Base-by-base conservation (phyloP, 2,888 invertebrate species). In the Netelia virgata region DNA sequence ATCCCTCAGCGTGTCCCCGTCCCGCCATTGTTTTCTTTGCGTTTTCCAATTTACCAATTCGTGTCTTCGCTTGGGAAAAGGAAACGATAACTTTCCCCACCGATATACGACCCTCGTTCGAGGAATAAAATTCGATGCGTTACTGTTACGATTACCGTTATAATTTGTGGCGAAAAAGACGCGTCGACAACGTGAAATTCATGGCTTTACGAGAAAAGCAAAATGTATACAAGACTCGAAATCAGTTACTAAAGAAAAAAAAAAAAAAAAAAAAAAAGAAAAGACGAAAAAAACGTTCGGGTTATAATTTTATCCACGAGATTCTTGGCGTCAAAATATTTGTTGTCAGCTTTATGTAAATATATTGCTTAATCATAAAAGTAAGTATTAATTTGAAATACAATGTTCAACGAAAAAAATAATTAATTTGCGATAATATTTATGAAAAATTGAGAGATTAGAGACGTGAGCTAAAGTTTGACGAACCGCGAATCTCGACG, bases 31-130 rank as follows among this genome's bases (percentile, higher is more conserved):
- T 77, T 78, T 68, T 77, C 50, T 69, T 74, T 28, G 28, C 43
- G 20, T 50, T 73, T 57, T 20, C n/a, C 20, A 55, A 66, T 84
- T 84, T 41, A 61, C 47, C 78, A 36, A 74, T 74, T 55, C n/a
- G 11, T 36, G 50, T 9, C 75, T 28, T 41, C 36, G 18, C 23
- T 28, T 36, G 68, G 57, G 6, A 68, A 77, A 61, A 72, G 61
- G 20, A 73, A 59, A 41, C 64, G 50, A 72, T 72, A 64, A 64
- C 47, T 74, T 61, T 61, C 10, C 72, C 14, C 36, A 1, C 36
- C 36, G 36, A 36, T 16, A 28, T 55, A 68, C 43, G 28, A 57
- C 41, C 20, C 18, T 55, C 41, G 36, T 10, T 23, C n/a, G 47
- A 23, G 14, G 10, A 43, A 68, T 50, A 20, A 50, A 68, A 68